Evolutionary conservation across 2,888 invertebrate genomes (phyloP).

Genomic region (Nemurella pictetii): DNA sequence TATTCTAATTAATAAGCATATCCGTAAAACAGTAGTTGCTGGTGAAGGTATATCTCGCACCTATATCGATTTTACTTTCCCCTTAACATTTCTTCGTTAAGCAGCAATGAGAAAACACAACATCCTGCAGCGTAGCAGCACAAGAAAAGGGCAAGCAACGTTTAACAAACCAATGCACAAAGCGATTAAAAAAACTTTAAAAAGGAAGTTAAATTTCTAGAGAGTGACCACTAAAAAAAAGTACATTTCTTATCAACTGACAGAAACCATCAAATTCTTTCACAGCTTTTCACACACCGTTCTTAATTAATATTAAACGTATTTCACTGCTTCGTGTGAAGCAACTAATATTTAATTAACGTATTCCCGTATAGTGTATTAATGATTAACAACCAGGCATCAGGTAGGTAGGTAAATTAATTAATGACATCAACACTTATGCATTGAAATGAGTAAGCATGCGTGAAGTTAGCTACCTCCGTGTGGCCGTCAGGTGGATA

Average conservation of each 20-base stretch:
- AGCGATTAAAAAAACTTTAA: no score
- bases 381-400: not conserved
- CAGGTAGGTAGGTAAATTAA: constrained; percentile 11
- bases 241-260: not conserved
- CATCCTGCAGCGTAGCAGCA: no score
- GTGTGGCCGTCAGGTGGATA: not conserved
- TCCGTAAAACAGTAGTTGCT: not conserved
- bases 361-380: not conserved
- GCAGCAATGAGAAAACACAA: no score
- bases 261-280: not conserved
- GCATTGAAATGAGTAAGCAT: not conserved
- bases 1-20: not conserved
- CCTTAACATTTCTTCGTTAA: no score
- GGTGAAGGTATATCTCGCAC: no score
- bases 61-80: no score
- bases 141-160: no score
- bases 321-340: not conserved
- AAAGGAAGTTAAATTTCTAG: not conserved
- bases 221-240: not conserved
- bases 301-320: not conserved
- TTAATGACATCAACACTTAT: constrained; percentile 20
- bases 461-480: not conserved
- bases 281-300: not conserved
- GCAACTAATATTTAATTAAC: not conserved
- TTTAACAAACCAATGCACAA: no score